phyloP scores from a whole-genome alignment of 2,113 vertebrate species.

The Caretta caretta region DNA sequence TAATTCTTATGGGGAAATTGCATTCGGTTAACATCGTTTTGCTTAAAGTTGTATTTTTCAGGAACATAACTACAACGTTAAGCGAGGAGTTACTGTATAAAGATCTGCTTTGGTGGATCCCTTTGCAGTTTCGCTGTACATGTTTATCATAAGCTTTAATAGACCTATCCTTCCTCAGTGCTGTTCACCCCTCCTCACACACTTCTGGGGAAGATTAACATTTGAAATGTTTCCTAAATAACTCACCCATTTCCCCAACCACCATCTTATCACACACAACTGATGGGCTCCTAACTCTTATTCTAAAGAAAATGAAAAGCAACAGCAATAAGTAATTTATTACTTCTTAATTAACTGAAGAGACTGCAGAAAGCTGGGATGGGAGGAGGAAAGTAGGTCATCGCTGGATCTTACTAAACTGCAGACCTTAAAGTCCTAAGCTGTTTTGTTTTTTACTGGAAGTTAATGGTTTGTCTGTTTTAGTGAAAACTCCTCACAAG shows the following conservation, averaged over 20 bases:
- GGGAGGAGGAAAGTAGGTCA: accelerated
- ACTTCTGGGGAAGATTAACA: accelerated
- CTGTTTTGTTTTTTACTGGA: neutral
- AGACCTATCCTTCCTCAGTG: accelerated
- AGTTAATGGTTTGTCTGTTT: neutral
- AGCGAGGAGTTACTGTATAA: neutral
- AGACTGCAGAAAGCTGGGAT: accelerated
- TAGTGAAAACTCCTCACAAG: neutral
- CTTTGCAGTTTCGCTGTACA: accelerated
- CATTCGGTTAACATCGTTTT: too few species aligned
- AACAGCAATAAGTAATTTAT: accelerated
- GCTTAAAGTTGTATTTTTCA: too few species aligned
- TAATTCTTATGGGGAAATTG: too few species aligned
- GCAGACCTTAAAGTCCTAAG: neutral
- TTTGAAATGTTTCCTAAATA: accelerated
- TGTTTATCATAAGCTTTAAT: accelerated
- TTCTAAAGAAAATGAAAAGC: neutral
- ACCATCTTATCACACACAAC: accelerated
- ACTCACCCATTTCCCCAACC: accelerated
- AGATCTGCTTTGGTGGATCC: accelerated
- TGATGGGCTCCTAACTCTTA: neutral
- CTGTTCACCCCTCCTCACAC: accelerated
- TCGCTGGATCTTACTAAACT: neutral
- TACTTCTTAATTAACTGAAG: neutral
- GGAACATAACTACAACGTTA: too few species aligned